Evolutionary conservation across 2,797 vertebrate species (phyloP).

Genomic region (Rhinella marina): DNA sequence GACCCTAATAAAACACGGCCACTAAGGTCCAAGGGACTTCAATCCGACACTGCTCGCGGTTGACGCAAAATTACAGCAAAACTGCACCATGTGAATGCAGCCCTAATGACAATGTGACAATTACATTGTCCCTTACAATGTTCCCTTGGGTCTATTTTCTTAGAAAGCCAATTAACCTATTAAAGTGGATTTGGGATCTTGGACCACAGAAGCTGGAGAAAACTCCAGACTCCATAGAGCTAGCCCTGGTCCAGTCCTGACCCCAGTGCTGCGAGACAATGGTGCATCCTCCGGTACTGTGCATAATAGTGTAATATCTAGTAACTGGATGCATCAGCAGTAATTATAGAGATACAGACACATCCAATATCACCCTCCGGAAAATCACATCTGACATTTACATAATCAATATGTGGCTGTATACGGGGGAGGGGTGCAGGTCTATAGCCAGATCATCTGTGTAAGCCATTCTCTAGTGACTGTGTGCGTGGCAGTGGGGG

Average conservation of each 20-base stretch:
- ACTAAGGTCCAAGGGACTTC: too few species aligned
- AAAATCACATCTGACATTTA: not conserved
- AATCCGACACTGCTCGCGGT: too few species aligned
- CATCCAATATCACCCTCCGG: not conserved
- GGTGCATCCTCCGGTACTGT: not conserved
- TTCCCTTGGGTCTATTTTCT: not conserved
- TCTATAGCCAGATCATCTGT: not conserved
- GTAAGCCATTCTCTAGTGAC: not conserved
- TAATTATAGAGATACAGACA: not conserved
- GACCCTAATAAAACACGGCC: too few species aligned
- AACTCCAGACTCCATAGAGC: not conserved
- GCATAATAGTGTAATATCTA: not conserved
- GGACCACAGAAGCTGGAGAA: not conserved
- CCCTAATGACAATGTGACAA: too few species aligned
- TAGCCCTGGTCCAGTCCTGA: too few species aligned
- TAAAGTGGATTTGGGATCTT: not conserved
- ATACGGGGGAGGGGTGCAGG: conserved; percentile 10
- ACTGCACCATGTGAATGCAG: not conserved
- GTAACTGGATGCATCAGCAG: conserved; percentile 17
- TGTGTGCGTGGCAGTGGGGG: not conserved
- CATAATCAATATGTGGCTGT: conserved; percentile 16
- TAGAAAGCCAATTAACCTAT: not conserved
- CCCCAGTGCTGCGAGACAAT: not conserved
- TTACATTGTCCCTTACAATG: not conserved
- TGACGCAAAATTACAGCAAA: too few species aligned